A percentile compares a stretch with the other conserved stretches of the same genome.
These are phyloP conservation scores for Cremastinae sp. DNA, from an alignment of 2,888 invertebrate genomes.

Conservation along the genomic window DNA sequence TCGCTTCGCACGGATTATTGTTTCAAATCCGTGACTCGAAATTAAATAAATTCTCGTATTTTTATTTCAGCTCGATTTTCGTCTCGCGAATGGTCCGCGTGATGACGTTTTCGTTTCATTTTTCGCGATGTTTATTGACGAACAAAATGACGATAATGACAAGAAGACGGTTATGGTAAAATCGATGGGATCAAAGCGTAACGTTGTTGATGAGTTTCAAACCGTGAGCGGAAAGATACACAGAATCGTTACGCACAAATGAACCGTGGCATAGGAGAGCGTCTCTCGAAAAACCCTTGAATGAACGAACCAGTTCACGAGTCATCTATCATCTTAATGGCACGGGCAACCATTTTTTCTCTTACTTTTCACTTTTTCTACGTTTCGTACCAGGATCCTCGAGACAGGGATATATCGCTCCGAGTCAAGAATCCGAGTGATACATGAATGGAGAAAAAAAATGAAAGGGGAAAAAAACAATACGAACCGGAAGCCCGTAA, in stretches of 20 bases:
- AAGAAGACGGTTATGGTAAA: background rate
- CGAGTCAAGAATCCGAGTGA: slow-evolving; percentile 36
- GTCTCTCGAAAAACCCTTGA: slow-evolving; percentile 50
- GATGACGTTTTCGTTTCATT: background rate
- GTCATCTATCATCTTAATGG: slow-evolving; percentile 74
- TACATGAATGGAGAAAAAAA: slow-evolving; percentile 16
- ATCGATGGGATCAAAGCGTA: slow-evolving; percentile 45
- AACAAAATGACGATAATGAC: slow-evolving; percentile 27
- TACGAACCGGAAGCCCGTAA: slow-evolving; percentile 62
- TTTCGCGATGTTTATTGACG: background rate
- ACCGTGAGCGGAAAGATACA: slow-evolving; percentile 50
- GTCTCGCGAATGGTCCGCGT: no score
- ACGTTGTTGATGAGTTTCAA: slow-evolving; percentile 53
- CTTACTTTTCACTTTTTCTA: slow-evolving; percentile 55
- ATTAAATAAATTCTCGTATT: no score
- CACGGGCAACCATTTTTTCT: slow-evolving; percentile 62
- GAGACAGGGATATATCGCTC: slow-evolving; percentile 37
- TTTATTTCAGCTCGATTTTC: no score
- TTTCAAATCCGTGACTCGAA: no score
- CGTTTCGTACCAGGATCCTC: slow-evolving; percentile 19
- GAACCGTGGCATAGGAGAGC: slow-evolving; percentile 55
- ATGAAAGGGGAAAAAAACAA: background rate
- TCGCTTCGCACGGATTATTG: no score
- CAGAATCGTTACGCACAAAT: slow-evolving; percentile 60
- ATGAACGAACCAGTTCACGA: slow-evolving; percentile 69